Conservation (phyloP, 1,140 invertebrate genomes). For the Trachymyrmex cornetzi region DNA sequence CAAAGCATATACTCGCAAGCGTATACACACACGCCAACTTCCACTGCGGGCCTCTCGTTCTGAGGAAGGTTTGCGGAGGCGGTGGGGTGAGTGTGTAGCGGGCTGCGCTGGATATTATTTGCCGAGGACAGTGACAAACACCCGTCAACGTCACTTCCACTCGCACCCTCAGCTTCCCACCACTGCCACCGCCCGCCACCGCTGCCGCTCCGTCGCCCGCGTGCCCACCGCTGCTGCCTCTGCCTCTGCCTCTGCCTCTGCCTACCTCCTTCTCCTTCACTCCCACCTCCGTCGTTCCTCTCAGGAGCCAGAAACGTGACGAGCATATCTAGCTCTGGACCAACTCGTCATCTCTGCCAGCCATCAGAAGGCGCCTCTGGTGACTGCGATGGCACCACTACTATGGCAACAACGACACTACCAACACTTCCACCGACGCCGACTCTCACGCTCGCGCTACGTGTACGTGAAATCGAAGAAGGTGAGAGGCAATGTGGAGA, state of each 20-base stretch:
- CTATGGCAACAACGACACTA: not conserved
- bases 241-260: slow-evolving; percentile 26
- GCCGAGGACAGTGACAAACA: slow-evolving; percentile 86
- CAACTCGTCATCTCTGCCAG: slow-evolving; percentile 79
- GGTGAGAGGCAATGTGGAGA: slow-evolving; percentile 62
- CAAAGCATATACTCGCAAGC: not conserved
- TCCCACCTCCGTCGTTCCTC: slow-evolving; percentile 45
- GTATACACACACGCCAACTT: slow-evolving; percentile 41
- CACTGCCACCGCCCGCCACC: slow-evolving; percentile 49
- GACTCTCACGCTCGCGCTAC: not conserved
- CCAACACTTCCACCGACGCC: not conserved
- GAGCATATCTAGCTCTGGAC: slow-evolving; percentile 81
- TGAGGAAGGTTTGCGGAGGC: slow-evolving; percentile 62
- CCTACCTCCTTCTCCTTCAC: slow-evolving; percentile 33
- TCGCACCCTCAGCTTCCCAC: slow-evolving; percentile 74
- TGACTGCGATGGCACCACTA: slow-evolving; percentile 65
- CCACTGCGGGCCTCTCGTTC: slow-evolving; percentile 57
- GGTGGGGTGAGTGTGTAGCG: slow-evolving; percentile 70
- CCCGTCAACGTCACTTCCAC: slow-evolving; percentile 85
- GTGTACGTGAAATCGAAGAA: slow-evolving; percentile 58
- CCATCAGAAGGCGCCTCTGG: slow-evolving; percentile 76
- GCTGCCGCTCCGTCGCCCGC: slow-evolving; percentile 54
- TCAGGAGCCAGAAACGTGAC: slow-evolving; percentile 80
- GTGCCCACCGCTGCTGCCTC: slow-evolving; percentile 17
- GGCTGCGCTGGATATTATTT: slow-evolving; percentile 85